Conservation (phyloP, 1,140 invertebrate genomes). For the Matsumurasca onukii region DNA sequence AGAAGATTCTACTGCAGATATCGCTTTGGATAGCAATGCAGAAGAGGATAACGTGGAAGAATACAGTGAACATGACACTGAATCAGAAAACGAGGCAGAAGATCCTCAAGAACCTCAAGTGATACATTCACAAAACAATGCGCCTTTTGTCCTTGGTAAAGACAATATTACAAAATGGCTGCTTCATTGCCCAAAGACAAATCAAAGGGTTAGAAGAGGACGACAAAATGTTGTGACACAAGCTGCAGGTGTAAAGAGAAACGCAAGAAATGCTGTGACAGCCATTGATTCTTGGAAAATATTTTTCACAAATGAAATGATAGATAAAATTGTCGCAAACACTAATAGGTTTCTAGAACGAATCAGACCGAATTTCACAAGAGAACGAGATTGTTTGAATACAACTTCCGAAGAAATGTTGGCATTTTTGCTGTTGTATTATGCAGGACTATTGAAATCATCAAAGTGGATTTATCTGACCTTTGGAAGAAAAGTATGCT, state of each 20-base stretch:
- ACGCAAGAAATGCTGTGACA: background rate
- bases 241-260: conserved; percentile 1
- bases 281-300: background rate
- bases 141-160: too few relatives aligned
- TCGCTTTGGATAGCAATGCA: background rate
- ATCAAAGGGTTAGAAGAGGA: too few relatives aligned
- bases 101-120: too few relatives aligned
- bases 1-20: too few relatives aligned
- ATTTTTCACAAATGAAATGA: background rate
- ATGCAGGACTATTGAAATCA: background rate
- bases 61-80: too few relatives aligned
- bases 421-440: background rate
- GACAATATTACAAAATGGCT: background rate
- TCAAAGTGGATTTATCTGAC: conserved; percentile 7
- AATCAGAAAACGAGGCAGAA: too few relatives aligned
- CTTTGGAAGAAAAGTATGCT: background rate
- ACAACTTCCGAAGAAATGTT: background rate
- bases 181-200: background rate
- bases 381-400: background rate
- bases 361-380: background rate
- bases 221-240: background rate
- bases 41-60: too few relatives aligned
- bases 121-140: background rate
- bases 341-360: background rate
- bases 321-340: background rate